phyloP scores from a whole-genome alignment of 2,113 vertebrate genomes.

The Motacilla tschutschensis region DNA sequence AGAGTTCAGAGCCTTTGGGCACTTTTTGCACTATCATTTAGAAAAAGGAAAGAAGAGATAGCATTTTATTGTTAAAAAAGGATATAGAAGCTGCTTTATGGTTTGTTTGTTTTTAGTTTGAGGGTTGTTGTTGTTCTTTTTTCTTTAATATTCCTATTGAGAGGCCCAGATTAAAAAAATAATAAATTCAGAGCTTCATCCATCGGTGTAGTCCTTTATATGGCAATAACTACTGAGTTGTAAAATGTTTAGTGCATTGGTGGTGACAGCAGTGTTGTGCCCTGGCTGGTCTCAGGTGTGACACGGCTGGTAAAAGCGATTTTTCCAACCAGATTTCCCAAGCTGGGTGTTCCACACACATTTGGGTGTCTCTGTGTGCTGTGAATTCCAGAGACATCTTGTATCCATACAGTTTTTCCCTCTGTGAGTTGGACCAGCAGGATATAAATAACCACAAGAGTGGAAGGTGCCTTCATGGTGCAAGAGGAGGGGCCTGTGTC shows the following conservation, averaged over 20 bases:
- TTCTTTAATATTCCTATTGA: not conserved
- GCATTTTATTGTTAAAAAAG: not conserved
- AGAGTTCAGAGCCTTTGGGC: not conserved
- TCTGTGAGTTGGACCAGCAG: not conserved
- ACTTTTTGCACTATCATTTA: not conserved
- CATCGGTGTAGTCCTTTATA: not conserved
- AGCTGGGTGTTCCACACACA: not conserved
- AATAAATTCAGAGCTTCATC: not conserved
- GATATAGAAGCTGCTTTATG: not conserved
- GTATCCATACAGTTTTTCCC: not conserved
- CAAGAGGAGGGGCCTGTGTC: not conserved
- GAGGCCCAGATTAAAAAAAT: too few relatives aligned
- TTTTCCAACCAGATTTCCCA: not conserved
- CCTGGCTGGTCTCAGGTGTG: not conserved
- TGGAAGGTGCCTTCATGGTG: not conserved
- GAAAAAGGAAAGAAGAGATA: not conserved
- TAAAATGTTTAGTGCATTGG: not conserved
- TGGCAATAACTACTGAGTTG: not conserved
- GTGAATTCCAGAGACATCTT: not conserved
- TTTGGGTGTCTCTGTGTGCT: not conserved
- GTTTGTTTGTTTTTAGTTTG: not conserved
- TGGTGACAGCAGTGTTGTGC: not conserved
- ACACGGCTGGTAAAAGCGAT: fast-evolving
- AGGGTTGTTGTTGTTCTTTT: fast-evolving
- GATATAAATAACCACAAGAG: not conserved